phyloP scores from a whole-genome alignment of 2,888 invertebrate species.

The Caenorhabditis sp. region DNA sequence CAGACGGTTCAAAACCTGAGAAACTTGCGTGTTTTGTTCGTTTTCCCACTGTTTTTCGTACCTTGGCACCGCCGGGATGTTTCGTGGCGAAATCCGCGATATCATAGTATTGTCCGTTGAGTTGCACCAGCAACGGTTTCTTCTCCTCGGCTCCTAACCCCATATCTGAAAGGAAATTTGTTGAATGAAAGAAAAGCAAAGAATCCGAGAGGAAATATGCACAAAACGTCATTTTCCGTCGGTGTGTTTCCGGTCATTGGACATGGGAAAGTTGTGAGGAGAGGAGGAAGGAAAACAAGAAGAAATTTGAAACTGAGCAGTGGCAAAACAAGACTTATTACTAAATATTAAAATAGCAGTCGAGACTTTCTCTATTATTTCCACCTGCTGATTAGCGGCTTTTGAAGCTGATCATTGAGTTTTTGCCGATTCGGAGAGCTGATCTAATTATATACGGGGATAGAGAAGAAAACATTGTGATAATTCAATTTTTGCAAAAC shows the following conservation, averaged over 20 bases:
- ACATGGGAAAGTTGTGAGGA: not conserved
- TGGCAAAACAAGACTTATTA: not conserved
- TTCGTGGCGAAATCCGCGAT: conserved; percentile 72
- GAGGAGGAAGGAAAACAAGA: not conserved
- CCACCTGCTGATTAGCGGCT: not conserved
- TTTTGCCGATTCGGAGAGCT: not conserved
- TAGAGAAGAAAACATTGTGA: not conserved
- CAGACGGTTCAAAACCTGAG: conserved; percentile 65
- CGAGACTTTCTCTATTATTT: not conserved
- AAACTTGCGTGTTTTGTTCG: too few relatives aligned
- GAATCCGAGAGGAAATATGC: not conserved
- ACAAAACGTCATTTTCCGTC: conserved; percentile 8
- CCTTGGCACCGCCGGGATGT: conserved; percentile 77
- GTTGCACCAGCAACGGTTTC: conserved; percentile 70
- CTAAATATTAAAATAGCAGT: too few relatives aligned
- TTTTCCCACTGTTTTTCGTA: conserved; percentile 5
- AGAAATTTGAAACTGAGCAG: conserved; percentile 3
- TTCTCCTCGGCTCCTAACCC: conserved; percentile 55
- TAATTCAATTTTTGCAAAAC: too few relatives aligned
- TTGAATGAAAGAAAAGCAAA: not conserved
- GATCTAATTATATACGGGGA: not conserved
- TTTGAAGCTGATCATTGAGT: not conserved
- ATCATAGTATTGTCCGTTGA: conserved; percentile 72
- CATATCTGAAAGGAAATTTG: too few relatives aligned
- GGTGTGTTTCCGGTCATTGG: conserved; percentile 12